Evolutionary conservation across 2,888 invertebrate species (phyloP), one percentile per base, ranked within the genome.

Genomic region (Hylaea fasciaria): DNA sequence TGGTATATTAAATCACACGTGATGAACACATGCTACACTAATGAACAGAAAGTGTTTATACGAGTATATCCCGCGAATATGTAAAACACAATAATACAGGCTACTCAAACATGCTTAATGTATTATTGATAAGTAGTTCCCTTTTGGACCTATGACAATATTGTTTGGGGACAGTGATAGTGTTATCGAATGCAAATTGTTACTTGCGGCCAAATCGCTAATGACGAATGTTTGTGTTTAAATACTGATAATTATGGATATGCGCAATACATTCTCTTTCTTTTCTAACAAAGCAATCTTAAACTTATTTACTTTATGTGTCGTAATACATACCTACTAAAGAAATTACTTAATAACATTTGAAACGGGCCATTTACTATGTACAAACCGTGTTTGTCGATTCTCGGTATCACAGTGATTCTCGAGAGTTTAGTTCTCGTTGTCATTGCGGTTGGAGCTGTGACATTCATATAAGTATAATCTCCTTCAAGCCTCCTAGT

Each of bases 161-260:
- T 66, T 65, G 66, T 81, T 87, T 84, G 81, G 81, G 74, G 74
- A 56, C 74, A 77, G 64, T 70, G 89, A 90, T 89, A 87, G 70
- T 64, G 68, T 71, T 89, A 91, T 91, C 89, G 48, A 44, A 89
- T 84, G 89, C 88, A 90, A 91, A 90, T 90, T 89, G 83, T 80
- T 32, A 77, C 80, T 78, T 78, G 80, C 81, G 76, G 78, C 78
- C 83, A 85, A 86, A 87, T 89, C 81, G 89, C 85, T 88, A 88
- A 86, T 85, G 64, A 64, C 71, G 62, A 72, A 65, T 69, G 67
- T 73, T 68, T 67, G 65, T 68, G 29, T n/a, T 17, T 16, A 74
- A 73, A 74, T 59, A 72, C 49, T 53, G 76, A 81, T 79, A 79
- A 77, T 22, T 7, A 32, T 16, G 41, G 37, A 28, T 11, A 35